Conservation (phyloP, 1,140 invertebrate species). For the Telenomus remus region DNA sequence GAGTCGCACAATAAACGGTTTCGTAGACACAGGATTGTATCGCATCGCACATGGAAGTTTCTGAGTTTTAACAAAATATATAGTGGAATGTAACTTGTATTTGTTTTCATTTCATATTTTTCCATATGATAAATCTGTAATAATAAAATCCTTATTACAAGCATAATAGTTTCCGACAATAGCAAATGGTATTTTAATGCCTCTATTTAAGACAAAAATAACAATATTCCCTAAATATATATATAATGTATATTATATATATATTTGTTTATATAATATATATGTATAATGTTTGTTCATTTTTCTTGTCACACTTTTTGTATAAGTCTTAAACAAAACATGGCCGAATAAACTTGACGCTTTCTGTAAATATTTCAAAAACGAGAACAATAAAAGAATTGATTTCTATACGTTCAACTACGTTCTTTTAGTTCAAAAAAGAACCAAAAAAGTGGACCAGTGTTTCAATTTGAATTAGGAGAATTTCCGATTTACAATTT, state of each 20-base stretch:
- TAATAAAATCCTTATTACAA: constrained; percentile 55
- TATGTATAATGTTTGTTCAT: constrained; percentile 11
- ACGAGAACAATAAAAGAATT: constrained; percentile 34
- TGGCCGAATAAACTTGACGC: background rate
- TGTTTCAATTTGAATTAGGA: no score
- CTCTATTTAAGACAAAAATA: constrained; percentile 43
- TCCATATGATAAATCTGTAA: constrained; percentile 61
- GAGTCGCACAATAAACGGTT: no score
- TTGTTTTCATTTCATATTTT: constrained; percentile 57
- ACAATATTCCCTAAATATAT: constrained; percentile 34
- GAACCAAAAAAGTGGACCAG: no score
- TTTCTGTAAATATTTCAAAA: constrained; percentile 16
- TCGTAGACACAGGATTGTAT: no score
- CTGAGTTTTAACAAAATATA: constrained; percentile 62
- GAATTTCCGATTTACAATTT: background rate
- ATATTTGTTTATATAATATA: background rate
- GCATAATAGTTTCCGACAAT: constrained; percentile 25
- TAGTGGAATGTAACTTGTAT: constrained; percentile 71
- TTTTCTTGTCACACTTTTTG: constrained; percentile 6
- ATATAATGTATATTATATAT: constrained; percentile 26
- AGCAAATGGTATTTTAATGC: constrained; percentile 34
- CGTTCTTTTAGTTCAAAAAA: no score
- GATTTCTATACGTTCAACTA: no score
- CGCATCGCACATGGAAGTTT: no score
- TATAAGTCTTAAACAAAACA: constrained; percentile 1